Conservation (phyloP, 2,797 vertebrate genomes). For the Gymnoscopelus braueri region DNA sequence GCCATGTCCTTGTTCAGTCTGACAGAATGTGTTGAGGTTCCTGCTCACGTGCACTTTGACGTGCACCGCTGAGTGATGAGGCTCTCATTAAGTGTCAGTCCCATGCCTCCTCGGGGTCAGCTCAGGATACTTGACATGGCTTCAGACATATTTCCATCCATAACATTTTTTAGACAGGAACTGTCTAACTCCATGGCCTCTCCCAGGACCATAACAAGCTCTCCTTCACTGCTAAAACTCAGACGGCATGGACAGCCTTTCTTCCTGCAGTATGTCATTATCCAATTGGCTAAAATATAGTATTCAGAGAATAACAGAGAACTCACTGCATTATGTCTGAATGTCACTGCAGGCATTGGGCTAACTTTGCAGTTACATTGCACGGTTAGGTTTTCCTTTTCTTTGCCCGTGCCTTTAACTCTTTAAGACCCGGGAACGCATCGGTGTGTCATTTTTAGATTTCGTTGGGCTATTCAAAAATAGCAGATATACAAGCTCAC, state of each 20-base stretch:
- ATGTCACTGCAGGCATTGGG: constrained; percentile 40
- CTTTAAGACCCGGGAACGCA: no score
- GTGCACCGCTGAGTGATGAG: constrained; percentile 31
- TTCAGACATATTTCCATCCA: constrained; percentile 54
- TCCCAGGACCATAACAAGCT: constrained; percentile 65
- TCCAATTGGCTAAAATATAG: constrained; percentile 56
- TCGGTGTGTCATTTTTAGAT: no score
- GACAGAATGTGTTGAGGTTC: constrained; percentile 49
- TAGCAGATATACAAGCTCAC: no score
- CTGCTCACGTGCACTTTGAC: constrained; percentile 24
- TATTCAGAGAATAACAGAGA: constrained; percentile 51
- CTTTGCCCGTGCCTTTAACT: constrained; percentile 11
- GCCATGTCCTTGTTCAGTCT: constrained; percentile 50
- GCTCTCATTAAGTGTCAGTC: constrained; percentile 37
- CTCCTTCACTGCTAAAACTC: constrained; percentile 48
- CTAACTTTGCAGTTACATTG: constrained; percentile 39
- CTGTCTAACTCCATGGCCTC: constrained; percentile 54
- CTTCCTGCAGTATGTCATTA: constrained; percentile 69
- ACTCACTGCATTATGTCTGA: constrained; percentile 42
- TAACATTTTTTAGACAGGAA: constrained; percentile 49
- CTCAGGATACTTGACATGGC: constrained; percentile 53
- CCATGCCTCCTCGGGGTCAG: constrained; percentile 48
- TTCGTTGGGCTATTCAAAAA: no score
- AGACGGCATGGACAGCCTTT: constrained; percentile 32
- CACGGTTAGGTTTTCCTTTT: constrained; percentile 21